phyloP scores from a whole-genome alignment of 2,113 vertebrate genomes.

The Dasypus novemcinctus region DNA sequence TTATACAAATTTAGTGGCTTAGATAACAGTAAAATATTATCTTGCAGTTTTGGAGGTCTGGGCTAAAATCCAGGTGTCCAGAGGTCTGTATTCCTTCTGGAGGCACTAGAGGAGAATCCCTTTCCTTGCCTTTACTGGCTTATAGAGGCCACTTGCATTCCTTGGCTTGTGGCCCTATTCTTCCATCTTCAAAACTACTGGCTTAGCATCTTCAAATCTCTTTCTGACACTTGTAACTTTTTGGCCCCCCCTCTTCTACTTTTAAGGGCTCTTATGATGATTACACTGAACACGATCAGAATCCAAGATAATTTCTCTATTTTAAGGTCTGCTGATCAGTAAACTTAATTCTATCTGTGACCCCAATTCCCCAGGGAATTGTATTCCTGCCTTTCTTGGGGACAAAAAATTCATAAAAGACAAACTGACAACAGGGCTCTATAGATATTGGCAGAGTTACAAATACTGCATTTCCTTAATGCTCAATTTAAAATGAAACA shows the following conservation, averaged over 20 bases:
- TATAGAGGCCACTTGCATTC: neutral
- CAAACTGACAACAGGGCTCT: too few species aligned
- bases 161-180: neutral
- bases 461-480: too few species aligned
- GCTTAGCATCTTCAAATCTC: neutral
- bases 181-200: neutral
- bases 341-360: neutral
- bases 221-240: neutral
- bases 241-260: neutral
- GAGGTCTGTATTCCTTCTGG: neutral
- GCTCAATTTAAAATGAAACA: too few species aligned
- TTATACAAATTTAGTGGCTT: neutral
- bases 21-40: neutral
- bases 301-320: neutral
- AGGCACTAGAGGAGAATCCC: neutral
- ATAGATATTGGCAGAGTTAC: too few species aligned
- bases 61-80: neutral
- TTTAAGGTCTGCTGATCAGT: neutral
- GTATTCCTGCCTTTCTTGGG: too few species aligned
- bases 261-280: neutral
- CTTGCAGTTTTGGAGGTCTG: neutral
- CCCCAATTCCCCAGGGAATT: neutral
- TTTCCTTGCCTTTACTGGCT: neutral
- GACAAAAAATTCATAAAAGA: too few species aligned
- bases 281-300: neutral